phyloP scores from a whole-genome alignment of 1,140 invertebrate species.

The Eriosoma lanigerum region DNA sequence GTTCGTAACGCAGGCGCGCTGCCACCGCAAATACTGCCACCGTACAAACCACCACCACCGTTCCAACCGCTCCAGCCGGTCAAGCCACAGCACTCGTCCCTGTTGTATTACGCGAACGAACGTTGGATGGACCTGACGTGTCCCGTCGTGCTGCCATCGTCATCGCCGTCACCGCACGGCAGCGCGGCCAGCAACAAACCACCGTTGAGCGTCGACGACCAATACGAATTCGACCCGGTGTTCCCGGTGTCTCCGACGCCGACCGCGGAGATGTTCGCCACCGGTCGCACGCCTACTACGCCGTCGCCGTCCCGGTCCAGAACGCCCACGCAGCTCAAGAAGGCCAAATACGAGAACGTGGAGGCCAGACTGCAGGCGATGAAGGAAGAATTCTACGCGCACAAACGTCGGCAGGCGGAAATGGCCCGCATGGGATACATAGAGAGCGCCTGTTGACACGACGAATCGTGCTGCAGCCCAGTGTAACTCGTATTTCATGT shows the following conservation, averaged over 20 bases:
- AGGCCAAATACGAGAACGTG: slow-evolving; percentile 74
- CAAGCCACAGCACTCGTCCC: neutral
- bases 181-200: slow-evolving; percentile 48
- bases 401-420: slow-evolving; percentile 79
- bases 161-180: slow-evolving; percentile 62
- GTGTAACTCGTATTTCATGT: no score
- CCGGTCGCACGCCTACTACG: slow-evolving; percentile 6
- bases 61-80: neutral
- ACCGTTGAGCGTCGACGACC: slow-evolving; percentile 84
- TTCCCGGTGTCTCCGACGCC: slow-evolving; percentile 75
- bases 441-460: slow-evolving; percentile 72
- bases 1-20: slow-evolving; percentile 60
- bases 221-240: slow-evolving; percentile 89
- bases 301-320: slow-evolving; percentile 49
- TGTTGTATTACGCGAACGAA: slow-evolving; percentile 46
- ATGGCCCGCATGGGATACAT: slow-evolving; percentile 61
- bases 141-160: slow-evolving; percentile 59
- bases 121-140: slow-evolving; percentile 56
- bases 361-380: slow-evolving; percentile 89
- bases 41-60: slow-evolving; percentile 56
- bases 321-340: slow-evolving; percentile 55
- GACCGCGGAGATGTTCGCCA: slow-evolving; percentile 62
- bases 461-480: no score
- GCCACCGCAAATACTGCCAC: slow-evolving; percentile 63
- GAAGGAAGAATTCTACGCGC: slow-evolving; percentile 93